A percentile compares a stretch with the other conserved stretches of the same genome.
These are phyloP conservation scores for Lepidostoma basale DNA, from an alignment of 1,140 invertebrate species.

Conservation along the genomic window DNA sequence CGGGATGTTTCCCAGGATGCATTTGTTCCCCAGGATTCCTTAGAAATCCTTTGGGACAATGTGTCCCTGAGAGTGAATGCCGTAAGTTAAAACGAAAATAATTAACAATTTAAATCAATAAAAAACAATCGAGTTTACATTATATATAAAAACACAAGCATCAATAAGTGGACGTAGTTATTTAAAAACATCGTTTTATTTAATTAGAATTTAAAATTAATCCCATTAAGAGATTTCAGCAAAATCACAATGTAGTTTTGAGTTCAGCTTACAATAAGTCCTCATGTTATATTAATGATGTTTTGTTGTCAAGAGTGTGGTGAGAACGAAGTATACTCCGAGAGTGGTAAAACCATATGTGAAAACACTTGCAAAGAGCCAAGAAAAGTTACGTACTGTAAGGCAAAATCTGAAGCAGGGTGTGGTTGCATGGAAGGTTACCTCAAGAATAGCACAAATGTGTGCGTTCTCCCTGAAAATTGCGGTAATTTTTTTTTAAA, in stretches of 20 bases:
- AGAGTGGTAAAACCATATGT: background rate
- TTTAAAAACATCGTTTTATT: no score
- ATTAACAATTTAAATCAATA: no score
- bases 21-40: conserved; percentile 15
- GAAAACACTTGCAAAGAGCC: background rate
- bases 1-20: conserved; percentile 27
- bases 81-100: conserved; percentile 7
- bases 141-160: no score
- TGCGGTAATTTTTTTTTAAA: conserved; percentile 13
- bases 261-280: background rate
- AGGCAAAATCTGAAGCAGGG: conserved; percentile 31
- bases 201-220: no score
- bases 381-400: background rate
- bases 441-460: conserved; percentile 44
- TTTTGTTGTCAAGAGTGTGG: background rate
- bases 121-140: no score
- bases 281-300: background rate
- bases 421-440: conserved; percentile 49
- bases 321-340: background rate
- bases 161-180: no score
- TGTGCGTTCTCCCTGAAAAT: conserved; percentile 44
- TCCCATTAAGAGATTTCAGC: no score
- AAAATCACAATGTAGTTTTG: no score
- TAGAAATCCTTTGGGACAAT: background rate
- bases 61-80: conserved; percentile 1